Percentiles rank a stretch among this genome's conserved stretches.
Evolutionary conservation across 2,113 vertebrate species (phyloP).

Genomic region (Opisthocomus hoazin): DNA sequence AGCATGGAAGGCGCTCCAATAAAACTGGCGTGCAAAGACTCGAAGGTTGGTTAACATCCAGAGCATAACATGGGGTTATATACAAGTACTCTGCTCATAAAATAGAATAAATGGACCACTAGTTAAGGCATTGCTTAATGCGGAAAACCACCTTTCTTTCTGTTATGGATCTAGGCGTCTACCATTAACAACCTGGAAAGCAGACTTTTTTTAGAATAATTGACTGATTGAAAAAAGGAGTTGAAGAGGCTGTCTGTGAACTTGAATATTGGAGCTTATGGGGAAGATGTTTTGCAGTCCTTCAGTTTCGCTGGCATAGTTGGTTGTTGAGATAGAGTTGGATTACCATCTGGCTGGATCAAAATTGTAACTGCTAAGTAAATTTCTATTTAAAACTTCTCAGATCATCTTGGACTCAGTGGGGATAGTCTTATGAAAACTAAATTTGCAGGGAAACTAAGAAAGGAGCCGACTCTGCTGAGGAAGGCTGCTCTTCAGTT

Average conservation of each 20-base stretch:
- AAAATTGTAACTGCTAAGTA: background rate
- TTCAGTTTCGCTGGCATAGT: background rate
- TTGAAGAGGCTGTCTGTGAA: background rate
- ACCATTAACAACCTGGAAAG: background rate
- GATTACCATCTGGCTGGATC: background rate
- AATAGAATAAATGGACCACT: background rate
- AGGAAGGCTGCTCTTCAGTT: background rate
- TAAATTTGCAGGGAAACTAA: background rate
- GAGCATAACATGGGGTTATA: background rate
- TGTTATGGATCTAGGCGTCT: background rate
- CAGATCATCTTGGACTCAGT: background rate
- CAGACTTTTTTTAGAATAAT: background rate
- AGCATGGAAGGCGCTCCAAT: background rate
- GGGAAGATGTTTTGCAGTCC: background rate
- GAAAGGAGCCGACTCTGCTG: background rate
- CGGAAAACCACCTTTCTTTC: background rate
- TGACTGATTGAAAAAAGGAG: background rate
- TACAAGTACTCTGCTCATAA: background rate
- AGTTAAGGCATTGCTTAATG: background rate
- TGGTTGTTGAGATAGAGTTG: background rate
- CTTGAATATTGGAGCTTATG: background rate
- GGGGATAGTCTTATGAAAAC: background rate
- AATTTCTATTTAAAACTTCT: background rate
- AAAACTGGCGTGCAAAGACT: background rate
- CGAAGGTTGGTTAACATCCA: slow-evolving; percentile 1